These are phyloP conservation scores for Rallus limicola DNA, from an alignment of 2,113 vertebrate species.

Conservation along the genomic window DNA sequence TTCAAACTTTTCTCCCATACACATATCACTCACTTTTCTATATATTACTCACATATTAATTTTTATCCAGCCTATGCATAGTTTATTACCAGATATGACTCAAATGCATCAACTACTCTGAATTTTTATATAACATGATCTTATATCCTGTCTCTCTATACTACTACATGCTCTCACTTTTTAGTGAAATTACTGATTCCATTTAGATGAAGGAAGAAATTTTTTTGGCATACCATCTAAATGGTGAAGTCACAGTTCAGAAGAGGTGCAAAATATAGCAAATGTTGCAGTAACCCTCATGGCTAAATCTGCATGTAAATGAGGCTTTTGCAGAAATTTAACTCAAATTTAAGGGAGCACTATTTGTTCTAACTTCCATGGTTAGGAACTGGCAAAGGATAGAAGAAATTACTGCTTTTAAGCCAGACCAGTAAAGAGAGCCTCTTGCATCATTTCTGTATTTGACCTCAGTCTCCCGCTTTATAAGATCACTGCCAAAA, in stretches of 20 bases:
- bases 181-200: not conserved
- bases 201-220: not conserved
- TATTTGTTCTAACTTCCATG: not conserved
- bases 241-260: not conserved
- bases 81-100: not conserved
- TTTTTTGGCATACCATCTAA: not conserved
- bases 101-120: not conserved
- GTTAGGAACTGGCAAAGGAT: not conserved
- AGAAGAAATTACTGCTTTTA: slow-evolving; percentile 2
- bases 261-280: slow-evolving; percentile 1
- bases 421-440: not conserved
- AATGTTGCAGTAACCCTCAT: not conserved
- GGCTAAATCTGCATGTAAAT: slow-evolving; percentile 18
- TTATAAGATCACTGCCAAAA: slow-evolving; percentile 12
- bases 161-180: not conserved
- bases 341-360: not conserved
- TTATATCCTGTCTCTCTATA: not conserved
- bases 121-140: not conserved
- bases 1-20: not conserved
- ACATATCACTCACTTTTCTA: not conserved
- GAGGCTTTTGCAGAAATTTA: slow-evolving; percentile 24
- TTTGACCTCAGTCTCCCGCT: not conserved
- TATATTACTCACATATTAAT: not conserved
- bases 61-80: not conserved
- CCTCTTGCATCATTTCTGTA: not conserved